These are phyloP conservation scores for Centroberyx gerrardi DNA, from an alignment of 2,797 vertebrate genomes.

Conservation along the genomic window DNA sequence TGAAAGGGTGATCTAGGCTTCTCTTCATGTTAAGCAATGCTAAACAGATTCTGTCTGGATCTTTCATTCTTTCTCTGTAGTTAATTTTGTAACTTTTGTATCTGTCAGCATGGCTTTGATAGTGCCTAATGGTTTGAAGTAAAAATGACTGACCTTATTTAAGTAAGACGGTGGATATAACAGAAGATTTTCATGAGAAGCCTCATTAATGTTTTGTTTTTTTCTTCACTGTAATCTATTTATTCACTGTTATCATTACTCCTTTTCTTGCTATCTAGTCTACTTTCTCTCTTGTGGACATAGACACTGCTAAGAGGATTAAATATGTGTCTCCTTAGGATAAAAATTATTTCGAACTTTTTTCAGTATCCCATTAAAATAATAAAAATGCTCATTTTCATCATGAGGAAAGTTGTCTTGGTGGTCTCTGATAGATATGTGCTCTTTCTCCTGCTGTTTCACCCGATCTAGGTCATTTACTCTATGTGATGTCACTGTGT, in stretches of 20 bases:
- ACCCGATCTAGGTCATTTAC: background rate
- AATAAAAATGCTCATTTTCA: slow-evolving; percentile 62
- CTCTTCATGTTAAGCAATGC: no score
- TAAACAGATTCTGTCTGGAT: background rate
- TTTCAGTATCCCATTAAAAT: slow-evolving; percentile 59
- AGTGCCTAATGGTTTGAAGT: no score
- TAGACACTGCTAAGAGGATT: background rate
- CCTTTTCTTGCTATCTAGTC: background rate
- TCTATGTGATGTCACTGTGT: background rate
- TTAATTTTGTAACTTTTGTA: no score
- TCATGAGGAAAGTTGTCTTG: slow-evolving; percentile 2
- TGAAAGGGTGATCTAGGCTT: no score
- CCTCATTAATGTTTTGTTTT: background rate
- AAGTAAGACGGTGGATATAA: slow-evolving; percentile 19
- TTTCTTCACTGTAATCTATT: background rate
- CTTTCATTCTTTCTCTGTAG: background rate
- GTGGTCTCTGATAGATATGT: background rate
- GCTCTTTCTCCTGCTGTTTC: background rate
- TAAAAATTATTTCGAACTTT: slow-evolving; percentile 38
- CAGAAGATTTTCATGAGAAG: slow-evolving; percentile 7
- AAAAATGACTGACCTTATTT: slow-evolving; percentile 11
- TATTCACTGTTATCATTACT: background rate
- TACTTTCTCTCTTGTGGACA: background rate
- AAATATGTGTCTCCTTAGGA: background rate
- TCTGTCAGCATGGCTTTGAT: no score